A percentile compares a stretch with the other conserved stretches of the same genome.
phyloP scores from a whole-genome alignment of 2,888 invertebrate species.

The Caenorhabditis sulstoni region DNA sequence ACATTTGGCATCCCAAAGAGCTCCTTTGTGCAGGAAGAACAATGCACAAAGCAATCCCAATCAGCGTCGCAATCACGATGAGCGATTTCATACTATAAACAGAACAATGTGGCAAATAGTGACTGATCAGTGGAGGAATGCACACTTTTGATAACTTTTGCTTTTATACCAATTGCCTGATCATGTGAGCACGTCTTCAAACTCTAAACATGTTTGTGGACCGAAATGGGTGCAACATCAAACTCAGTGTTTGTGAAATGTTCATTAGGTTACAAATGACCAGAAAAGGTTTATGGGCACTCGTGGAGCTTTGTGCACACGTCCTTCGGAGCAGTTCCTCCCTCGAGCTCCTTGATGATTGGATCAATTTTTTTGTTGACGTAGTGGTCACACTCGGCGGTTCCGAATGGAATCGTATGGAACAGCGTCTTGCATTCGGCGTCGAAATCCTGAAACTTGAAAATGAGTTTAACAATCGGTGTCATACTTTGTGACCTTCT shows the following conservation, averaged over 20 bases:
- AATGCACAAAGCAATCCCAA: slow-evolving; percentile 50
- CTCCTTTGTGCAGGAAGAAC: slow-evolving; percentile 50
- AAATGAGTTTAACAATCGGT: not conserved
- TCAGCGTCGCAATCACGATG: slow-evolving; percentile 34
- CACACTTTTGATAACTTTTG: slow-evolving; percentile 4
- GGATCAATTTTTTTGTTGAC: slow-evolving; percentile 63
- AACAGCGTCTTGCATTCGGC: slow-evolving; percentile 66
- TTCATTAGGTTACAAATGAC: not conserved
- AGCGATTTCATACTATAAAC: slow-evolving; percentile 42
- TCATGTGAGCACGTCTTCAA: slow-evolving; percentile 39
- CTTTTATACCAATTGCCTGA: slow-evolving; percentile 34
- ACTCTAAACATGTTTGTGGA: slow-evolving; percentile 23
- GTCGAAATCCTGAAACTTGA: slow-evolving; percentile 58
- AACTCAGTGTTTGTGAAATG: slow-evolving; percentile 2
- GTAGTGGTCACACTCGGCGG: slow-evolving; percentile 61
- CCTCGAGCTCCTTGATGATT: slow-evolving; percentile 67
- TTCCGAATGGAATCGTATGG: slow-evolving; percentile 64
- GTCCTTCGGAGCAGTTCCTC: slow-evolving; percentile 66
- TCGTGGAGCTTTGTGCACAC: slow-evolving; percentile 60
- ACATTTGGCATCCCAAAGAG: slow-evolving; percentile 63
- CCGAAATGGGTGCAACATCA: slow-evolving; percentile 4
- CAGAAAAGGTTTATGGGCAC: slow-evolving; percentile 7
- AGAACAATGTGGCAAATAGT: not conserved
- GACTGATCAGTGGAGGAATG: slow-evolving; percentile 3
- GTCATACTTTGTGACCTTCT: too few relatives aligned